Conservation (phyloP, 1,140 invertebrate species). For the Lepidurus packardi region DNA sequence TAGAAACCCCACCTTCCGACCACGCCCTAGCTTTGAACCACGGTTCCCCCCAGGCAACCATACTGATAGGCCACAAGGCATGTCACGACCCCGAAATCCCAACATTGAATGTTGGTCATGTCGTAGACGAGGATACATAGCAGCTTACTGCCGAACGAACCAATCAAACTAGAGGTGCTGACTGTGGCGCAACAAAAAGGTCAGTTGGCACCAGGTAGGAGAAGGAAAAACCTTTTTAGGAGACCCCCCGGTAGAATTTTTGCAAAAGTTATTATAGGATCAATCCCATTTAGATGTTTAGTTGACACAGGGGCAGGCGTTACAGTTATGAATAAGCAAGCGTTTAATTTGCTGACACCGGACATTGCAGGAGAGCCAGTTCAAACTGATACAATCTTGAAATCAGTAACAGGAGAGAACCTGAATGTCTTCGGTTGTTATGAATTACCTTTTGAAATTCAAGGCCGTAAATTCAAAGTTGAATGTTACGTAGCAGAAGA, state of each 20-base stretch:
- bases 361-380: neutral
- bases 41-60: no score
- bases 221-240: neutral
- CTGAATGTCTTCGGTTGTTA: neutral
- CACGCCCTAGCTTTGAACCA: no score
- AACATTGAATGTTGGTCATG: no score
- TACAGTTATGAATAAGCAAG: neutral
- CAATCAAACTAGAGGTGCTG: neutral
- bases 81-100: no score
- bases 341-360: neutral
- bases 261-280: neutral
- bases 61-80: no score
- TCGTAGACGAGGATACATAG: no score
- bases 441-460: neutral
- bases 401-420: neutral
- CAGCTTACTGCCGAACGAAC: no score
- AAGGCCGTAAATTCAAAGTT: neutral
- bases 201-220: neutral
- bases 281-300: neutral
- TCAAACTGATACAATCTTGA: neutral
- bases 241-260: neutral
- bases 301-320: neutral
- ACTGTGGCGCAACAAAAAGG: neutral
- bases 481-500: no score
- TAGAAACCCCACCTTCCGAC: no score